Percentiles rank a stretch among this genome's conserved stretches.
phyloP scores from a whole-genome alignment of 1,140 invertebrate genomes.

The Belonocnema kinseyi region DNA sequence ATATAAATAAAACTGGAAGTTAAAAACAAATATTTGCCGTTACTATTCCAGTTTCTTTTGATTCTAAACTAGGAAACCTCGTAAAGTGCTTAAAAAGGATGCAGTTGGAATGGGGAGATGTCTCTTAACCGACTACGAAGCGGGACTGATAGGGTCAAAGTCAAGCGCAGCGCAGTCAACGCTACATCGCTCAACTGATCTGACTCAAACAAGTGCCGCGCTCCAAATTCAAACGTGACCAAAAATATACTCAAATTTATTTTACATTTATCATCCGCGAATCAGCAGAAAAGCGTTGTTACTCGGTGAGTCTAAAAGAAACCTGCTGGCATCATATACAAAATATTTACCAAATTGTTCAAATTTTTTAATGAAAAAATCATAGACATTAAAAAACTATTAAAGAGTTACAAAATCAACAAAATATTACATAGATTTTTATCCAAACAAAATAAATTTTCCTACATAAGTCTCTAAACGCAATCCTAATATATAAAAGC shows the following conservation, averaged over 20 bases:
- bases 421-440: too few relatives aligned
- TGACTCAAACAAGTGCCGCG: constrained; percentile 5
- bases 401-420: too few relatives aligned
- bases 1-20: not conserved
- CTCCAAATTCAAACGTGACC: not conserved
- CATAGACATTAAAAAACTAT: too few relatives aligned
- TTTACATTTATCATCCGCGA: not conserved
- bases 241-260: not conserved
- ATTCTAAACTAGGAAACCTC: constrained; percentile 12
- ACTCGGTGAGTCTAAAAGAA: not conserved
- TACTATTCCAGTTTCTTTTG: not conserved
- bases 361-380: too few relatives aligned
- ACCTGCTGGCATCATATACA: not conserved
- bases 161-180: constrained; percentile 16
- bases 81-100: constrained; percentile 27
- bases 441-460: too few relatives aligned
- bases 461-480: too few relatives aligned
- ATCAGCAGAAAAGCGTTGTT: not conserved
- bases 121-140: constrained; percentile 20
- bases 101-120: constrained; percentile 19
- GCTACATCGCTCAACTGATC: constrained; percentile 11
- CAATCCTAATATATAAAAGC: too few relatives aligned
- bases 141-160: constrained; percentile 23
- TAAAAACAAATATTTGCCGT: not conserved
- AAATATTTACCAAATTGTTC: not conserved